Conservation (phyloP, 2,888 invertebrate species). For the Prosapia bicincta region DNA sequence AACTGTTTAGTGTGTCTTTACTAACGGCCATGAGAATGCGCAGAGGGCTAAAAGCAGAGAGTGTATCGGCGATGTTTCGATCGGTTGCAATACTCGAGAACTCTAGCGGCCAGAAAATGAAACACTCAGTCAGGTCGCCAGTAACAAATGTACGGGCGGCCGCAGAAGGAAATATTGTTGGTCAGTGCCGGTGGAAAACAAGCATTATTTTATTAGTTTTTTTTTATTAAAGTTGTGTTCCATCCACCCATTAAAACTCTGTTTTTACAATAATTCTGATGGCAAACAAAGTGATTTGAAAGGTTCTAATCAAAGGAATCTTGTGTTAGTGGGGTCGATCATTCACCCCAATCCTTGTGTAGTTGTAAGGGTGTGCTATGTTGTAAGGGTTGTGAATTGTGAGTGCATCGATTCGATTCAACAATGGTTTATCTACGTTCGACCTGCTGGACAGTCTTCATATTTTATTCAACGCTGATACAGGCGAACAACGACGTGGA, state of each 20-base stretch:
- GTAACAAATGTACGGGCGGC: conserved; percentile 2
- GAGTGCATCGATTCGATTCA: background rate
- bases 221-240: background rate
- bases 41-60: background rate
- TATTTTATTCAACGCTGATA: background rate
- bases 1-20: too few relatives aligned
- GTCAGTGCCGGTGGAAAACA: background rate
- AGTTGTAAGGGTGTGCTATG: background rate
- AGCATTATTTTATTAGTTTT: background rate
- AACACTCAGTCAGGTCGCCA: background rate
- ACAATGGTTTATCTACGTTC: background rate
- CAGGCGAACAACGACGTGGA: conserved; percentile 41
- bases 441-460: background rate
- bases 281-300: background rate
- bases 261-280: background rate
- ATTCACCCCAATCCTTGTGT: background rate
- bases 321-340: background rate
- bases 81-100: background rate
- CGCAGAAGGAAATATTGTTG: background rate
- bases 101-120: background rate
- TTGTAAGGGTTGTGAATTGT: background rate
- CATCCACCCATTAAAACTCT: background rate
- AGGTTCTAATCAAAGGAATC: background rate
- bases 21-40: background rate
- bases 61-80: background rate